Percentiles rank a stretch among this genome's conserved stretches.
Evolutionary conservation across 1,140 invertebrate genomes (phyloP).

Genomic region (Piezodorus guildinii): DNA sequence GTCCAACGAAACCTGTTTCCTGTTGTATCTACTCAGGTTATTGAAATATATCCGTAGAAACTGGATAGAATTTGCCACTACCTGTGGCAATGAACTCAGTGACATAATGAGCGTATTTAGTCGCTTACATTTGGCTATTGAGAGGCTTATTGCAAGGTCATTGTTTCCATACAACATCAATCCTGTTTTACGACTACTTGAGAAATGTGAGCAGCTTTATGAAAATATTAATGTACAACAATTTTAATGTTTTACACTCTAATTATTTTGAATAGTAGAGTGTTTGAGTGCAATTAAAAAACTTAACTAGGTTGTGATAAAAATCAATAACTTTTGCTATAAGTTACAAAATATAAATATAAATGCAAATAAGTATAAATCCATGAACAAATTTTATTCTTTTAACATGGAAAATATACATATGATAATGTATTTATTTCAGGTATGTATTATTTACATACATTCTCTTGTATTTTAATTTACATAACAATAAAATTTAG

Average conservation of each 20-base stretch:
- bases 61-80: constrained; percentile 68
- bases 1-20: constrained; percentile 82
- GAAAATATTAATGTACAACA: constrained; percentile 30
- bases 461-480: no score
- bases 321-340: background rate
- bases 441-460: no score
- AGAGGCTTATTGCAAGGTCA: constrained; percentile 64
- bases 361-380: no score
- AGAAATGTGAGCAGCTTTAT: constrained; percentile 75
- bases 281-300: background rate
- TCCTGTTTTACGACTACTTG: constrained; percentile 68
- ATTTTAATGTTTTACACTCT: background rate
- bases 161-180: constrained; percentile 84
- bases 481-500: constrained; percentile 3
- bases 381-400: no score
- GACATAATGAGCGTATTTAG: constrained; percentile 75
- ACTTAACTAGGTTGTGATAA: constrained; percentile 2
- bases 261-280: background rate
- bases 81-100: constrained; percentile 63
- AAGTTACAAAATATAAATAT: no score
- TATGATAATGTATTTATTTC: no score
- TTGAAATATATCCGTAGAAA: constrained; percentile 74
- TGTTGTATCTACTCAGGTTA: constrained; percentile 73
- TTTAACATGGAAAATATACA: no score
- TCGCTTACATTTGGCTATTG: constrained; percentile 63